A percentile compares a stretch with the other conserved stretches of the same genome.
phyloP scores from a whole-genome alignment of 2,113 vertebrate genomes.

The Brevimyrus niger region DNA sequence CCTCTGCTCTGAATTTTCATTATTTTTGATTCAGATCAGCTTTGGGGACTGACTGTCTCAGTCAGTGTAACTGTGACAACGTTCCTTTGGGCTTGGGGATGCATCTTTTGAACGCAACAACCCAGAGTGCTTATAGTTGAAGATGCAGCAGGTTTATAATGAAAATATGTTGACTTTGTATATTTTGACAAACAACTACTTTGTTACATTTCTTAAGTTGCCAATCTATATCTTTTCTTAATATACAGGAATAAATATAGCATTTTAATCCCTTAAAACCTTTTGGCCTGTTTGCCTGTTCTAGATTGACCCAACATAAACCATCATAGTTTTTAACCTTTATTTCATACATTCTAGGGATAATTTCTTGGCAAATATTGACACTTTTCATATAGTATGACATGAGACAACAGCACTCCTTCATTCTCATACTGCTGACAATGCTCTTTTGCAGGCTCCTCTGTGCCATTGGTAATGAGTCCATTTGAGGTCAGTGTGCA shows the following conservation, averaged over 20 bases:
- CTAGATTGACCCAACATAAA: not conserved
- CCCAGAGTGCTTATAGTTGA: not conserved
- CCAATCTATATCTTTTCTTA: not conserved
- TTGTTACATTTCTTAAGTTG: not conserved
- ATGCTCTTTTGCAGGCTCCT: not conserved
- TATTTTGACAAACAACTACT: not conserved
- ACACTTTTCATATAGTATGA: not conserved
- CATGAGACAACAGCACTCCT: not conserved
- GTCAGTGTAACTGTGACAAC: slow-evolving; percentile 50
- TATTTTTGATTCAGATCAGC: slow-evolving; percentile 66
- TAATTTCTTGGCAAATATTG: not conserved
- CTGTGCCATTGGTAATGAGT: not conserved
- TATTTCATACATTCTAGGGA: not conserved
- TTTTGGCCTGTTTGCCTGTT: not conserved
- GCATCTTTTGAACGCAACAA: not conserved
- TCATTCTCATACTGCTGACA: not conserved
- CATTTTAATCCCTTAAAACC: not conserved
- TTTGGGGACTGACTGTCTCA: slow-evolving; percentile 47
- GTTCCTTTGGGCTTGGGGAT: slow-evolving; percentile 36
- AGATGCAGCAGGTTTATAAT: not conserved
- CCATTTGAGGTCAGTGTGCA: not conserved
- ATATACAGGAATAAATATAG: not conserved
- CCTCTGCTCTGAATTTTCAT: slow-evolving; percentile 49
- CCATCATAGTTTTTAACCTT: not conserved
- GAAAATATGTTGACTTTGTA: not conserved